phyloP scores from a whole-genome alignment of 2,888 invertebrate species.

The Diarsia dahlii region DNA sequence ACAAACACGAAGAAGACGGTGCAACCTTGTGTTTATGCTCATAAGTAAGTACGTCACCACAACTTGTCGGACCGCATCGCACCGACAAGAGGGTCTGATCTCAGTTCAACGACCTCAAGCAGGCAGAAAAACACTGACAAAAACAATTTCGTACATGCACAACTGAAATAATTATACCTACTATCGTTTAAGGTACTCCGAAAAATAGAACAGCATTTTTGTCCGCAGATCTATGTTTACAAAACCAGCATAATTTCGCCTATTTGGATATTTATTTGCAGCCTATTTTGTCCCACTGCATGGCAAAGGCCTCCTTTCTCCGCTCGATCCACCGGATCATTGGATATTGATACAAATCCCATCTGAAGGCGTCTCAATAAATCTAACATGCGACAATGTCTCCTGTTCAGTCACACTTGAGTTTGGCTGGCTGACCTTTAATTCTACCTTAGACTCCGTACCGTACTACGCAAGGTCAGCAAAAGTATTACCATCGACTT shows the following conservation, averaged over 20 bases:
- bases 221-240: neutral
- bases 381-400: neutral
- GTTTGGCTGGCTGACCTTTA: neutral
- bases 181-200: neutral
- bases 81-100: conserved; percentile 41
- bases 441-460: neutral
- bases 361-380: neutral
- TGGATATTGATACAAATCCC: neutral
- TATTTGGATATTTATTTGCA: neutral
- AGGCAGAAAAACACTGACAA: conserved; percentile 35
- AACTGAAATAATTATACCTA: conserved; percentile 2
- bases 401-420: conserved; percentile 1
- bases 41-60: conserved; percentile 44
- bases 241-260: neutral
- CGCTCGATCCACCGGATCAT: neutral
- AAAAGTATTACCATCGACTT: neutral
- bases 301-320: neutral
- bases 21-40: conserved; percentile 51
- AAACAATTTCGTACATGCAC: conserved; percentile 25
- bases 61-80: conserved; percentile 37
- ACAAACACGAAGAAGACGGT: conserved; percentile 24
- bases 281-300: neutral
- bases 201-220: neutral
- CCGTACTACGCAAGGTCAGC: neutral
- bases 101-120: conserved; percentile 45